Percentiles rank a stretch among this genome's conserved stretches.
Conservation (phyloP, 2,113 vertebrate genomes). For the Syngnathoides biaculeatus region DNA sequence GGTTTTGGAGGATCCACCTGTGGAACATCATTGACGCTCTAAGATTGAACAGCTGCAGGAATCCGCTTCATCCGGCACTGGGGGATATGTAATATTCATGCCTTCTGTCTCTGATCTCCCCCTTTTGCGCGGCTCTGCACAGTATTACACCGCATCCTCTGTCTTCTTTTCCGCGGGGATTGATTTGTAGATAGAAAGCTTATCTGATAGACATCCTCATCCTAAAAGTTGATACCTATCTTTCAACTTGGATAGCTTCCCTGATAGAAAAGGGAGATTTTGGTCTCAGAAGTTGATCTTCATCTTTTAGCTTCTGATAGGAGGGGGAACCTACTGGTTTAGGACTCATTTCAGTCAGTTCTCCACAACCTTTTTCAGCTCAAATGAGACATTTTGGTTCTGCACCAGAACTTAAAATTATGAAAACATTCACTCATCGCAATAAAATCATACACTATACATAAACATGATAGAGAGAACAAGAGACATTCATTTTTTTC, state of each 20-base stretch:
- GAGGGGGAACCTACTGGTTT: background rate
- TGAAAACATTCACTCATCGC: background rate
- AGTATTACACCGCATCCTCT: conserved; percentile 2
- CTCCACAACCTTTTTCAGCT: background rate
- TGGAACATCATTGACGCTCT: background rate
- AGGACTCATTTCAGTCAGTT: background rate
- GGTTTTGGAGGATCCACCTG: background rate
- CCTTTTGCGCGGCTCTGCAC: conserved; percentile 13
- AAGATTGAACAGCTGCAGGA: background rate
- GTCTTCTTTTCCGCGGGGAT: background rate
- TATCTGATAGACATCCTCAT: background rate
- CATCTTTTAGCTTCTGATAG: background rate
- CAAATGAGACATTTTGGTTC: background rate
- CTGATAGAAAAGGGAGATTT: background rate
- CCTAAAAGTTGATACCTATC: background rate
- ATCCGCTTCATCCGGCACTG: background rate
- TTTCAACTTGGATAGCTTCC: background rate
- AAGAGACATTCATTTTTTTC: background rate
- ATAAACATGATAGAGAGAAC: background rate
- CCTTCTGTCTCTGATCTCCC: conserved; percentile 9
- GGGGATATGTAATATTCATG: background rate
- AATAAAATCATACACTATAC: background rate
- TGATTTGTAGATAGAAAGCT: background rate
- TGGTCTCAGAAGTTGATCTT: background rate
- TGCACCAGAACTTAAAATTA: background rate